A percentile compares a stretch with the other conserved stretches of the same genome.
Conservation (phyloP, 2,888 invertebrate genomes). For the Oscheius sp. region DNA sequence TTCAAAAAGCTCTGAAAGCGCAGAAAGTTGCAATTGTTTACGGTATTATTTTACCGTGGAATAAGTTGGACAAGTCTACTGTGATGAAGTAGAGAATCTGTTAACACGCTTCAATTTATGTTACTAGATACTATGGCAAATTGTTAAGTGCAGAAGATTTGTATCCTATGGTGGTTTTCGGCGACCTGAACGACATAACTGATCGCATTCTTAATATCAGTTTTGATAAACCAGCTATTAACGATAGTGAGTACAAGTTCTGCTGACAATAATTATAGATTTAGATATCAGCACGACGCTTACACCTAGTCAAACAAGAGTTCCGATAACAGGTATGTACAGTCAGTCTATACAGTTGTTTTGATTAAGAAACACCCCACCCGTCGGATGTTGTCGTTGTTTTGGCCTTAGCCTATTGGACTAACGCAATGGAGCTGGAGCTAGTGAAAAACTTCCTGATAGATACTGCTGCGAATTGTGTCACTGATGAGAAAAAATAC, state of each 20-base stretch:
- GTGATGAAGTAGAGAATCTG: constrained; percentile 5
- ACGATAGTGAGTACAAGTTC: not conserved
- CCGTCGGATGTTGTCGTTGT: constrained; percentile 20
- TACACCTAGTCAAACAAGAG: not conserved
- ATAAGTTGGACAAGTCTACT: constrained; percentile 16
- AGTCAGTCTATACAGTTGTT: not conserved
- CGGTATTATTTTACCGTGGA: constrained; percentile 21
- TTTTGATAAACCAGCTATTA: not conserved
- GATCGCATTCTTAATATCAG: constrained; percentile 16
- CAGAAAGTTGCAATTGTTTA: constrained; percentile 7
- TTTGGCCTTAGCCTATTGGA: constrained; percentile 20
- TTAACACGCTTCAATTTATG: not conserved
- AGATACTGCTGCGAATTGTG: not conserved
- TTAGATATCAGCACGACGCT: not conserved
- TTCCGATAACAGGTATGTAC: not conserved
- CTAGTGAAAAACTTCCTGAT: not conserved
- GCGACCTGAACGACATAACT: not conserved
- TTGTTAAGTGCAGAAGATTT: not conserved
- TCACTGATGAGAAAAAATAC: constrained; percentile 12
- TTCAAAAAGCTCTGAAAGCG: constrained; percentile 15
- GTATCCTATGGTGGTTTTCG: constrained; percentile 16
- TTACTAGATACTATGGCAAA: constrained; percentile 20
- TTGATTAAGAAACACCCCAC: not conserved
- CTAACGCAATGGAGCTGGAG: not conserved
- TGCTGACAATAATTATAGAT: not conserved